These are phyloP conservation scores for Sylvietta virens DNA, from an alignment of 2,113 vertebrate species.

Conservation along the genomic window DNA sequence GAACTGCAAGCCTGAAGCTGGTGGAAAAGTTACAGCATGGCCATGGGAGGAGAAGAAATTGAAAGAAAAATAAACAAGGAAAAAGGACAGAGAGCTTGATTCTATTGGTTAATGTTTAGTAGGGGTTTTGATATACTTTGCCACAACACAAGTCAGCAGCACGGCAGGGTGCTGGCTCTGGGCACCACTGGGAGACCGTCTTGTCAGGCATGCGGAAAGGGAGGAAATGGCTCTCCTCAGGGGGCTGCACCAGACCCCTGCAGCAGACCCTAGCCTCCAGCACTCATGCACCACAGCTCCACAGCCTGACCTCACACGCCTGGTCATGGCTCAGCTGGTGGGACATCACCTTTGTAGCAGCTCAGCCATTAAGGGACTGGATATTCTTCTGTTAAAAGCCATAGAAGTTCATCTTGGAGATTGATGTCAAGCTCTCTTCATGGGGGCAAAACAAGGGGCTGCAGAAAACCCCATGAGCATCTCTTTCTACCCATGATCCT, in stretches of 20 bases:
- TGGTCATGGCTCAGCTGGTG: background rate
- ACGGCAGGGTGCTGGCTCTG: background rate
- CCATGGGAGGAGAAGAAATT: background rate
- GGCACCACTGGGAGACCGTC: background rate
- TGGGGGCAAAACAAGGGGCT: background rate
- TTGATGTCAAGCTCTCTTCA: background rate
- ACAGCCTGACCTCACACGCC: accelerated
- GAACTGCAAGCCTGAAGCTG: background rate
- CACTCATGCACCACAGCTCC: background rate
- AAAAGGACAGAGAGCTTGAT: background rate
- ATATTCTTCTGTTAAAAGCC: background rate
- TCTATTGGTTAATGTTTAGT: background rate
- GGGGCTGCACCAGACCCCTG: accelerated
- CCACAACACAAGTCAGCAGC: background rate
- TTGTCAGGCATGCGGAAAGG: background rate
- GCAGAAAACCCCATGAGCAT: background rate
- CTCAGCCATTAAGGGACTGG: background rate
- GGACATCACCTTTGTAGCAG: background rate
- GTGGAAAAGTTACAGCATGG: background rate
- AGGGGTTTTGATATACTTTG: background rate
- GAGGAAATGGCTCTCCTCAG: background rate
- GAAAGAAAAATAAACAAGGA: background rate
- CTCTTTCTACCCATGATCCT: accelerated
- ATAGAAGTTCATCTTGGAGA: background rate
- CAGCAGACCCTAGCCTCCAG: background rate